Evolutionary conservation across 2,113 vertebrate genomes (phyloP).

Genomic region (Glaucomys volans): DNA sequence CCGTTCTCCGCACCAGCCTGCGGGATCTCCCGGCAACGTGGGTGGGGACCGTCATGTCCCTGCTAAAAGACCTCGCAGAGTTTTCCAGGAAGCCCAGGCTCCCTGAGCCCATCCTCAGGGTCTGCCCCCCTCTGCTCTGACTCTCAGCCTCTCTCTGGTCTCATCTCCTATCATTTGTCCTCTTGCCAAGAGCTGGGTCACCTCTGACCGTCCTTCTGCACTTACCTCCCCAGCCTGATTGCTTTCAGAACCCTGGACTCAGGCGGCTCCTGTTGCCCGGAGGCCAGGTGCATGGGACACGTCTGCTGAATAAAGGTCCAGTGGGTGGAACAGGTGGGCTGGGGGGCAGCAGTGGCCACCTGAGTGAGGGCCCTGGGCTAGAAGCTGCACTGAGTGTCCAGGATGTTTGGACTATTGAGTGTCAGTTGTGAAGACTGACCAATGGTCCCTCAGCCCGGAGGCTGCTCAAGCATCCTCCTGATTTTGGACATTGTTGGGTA

Average conservation of each 20-base stretch:
- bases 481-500: neutral
- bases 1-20: neutral
- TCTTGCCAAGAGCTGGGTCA: rapidly evolving
- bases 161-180: rapidly evolving
- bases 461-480: neutral
- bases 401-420: neutral
- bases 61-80: neutral
- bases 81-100: neutral
- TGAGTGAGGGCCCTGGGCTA: neutral
- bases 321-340: neutral
- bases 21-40: neutral
- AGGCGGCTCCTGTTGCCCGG: neutral
- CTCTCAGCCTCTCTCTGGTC: neutral
- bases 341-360: neutral
- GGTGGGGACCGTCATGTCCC: too few species aligned
- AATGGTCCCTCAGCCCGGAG: neutral
- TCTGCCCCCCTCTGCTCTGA: neutral
- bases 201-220: neutral
- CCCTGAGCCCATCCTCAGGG: neutral
- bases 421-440: neutral
- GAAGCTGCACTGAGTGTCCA: neutral
- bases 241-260: neutral
- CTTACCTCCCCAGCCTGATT: neutral
- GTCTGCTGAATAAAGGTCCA: neutral
- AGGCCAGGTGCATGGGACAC: neutral